Percentiles rank a stretch among this genome's conserved stretches.
Evolutionary conservation across 1,140 invertebrate species (phyloP).

Genomic region (Rhysida immarginata): DNA sequence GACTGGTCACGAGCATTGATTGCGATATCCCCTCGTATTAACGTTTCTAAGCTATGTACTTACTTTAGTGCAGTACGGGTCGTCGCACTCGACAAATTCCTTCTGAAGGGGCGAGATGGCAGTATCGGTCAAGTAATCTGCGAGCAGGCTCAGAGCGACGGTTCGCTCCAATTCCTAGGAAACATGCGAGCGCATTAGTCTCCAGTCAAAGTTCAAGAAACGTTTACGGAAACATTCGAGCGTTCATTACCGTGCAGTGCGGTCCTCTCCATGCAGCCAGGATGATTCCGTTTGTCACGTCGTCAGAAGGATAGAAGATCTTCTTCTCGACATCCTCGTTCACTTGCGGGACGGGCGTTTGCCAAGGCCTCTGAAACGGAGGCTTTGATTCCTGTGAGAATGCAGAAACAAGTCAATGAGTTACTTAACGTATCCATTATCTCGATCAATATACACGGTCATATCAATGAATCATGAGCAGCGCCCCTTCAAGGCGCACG

Average conservation of each 20-base stretch:
- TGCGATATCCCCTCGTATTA: too few relatives aligned
- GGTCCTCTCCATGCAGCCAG: constrained; percentile 70
- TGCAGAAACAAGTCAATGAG: too few relatives aligned
- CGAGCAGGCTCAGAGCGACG: constrained; percentile 47
- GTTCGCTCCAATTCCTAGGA: constrained; percentile 20
- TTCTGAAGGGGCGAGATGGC: constrained; percentile 65
- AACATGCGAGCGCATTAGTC: not conserved
- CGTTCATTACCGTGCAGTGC: constrained; percentile 22
- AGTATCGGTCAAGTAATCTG: constrained; percentile 71
- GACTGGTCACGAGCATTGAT: too few relatives aligned
- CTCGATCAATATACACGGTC: too few relatives aligned
- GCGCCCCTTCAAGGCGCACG: too few relatives aligned
- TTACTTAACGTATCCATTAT: too few relatives aligned
- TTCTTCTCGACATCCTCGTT: constrained; percentile 33
- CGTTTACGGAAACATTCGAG: too few relatives aligned
- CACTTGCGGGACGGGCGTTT: constrained; percentile 47
- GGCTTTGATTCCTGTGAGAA: constrained; percentile 39
- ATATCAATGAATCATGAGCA: too few relatives aligned
- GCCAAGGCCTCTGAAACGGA: constrained; percentile 56
- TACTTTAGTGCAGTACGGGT: constrained; percentile 64
- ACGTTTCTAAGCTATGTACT: too few relatives aligned
- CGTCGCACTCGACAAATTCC: constrained; percentile 65
- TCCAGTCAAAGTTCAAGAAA: not conserved
- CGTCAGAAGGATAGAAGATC: constrained; percentile 61
- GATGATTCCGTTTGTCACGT: constrained; percentile 69